Evolutionary conservation across 2,113 vertebrate genomes (phyloP), one percentile per base, ranked within the genome.

Genomic region (Girardinichthys multiradiatus): DNA sequence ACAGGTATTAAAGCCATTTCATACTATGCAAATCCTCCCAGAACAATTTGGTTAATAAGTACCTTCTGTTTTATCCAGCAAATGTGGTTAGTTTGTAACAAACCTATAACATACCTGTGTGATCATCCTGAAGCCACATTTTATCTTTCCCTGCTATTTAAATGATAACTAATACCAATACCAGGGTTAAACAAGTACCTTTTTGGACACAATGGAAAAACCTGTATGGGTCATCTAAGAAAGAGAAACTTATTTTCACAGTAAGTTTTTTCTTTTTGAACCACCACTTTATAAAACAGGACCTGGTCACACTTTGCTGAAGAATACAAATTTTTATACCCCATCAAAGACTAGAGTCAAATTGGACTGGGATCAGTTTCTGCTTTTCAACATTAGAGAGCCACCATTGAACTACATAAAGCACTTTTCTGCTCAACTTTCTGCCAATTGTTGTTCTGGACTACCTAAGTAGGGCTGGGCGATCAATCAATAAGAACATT

Each of bases 1-100:
- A 51, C 72, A 81, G 70, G 51, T 19, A 71, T 10, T 28, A 61
- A 11, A 28, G 9, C 19, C 45, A 58, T 21, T n/a, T 80, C 39
- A 63, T 14, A 33, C 21, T 27, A 60, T 51, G 8, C 13, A 35
- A 66, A 37, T 59, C 30, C 27, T 51, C 42, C 7, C 21, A 63
- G 48, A 51, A 42, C 17, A 48, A 9, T 54, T 39, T 67, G 27
- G 26, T 42, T 42, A 45, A 7, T 35, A 35, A 79, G 45, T 10
- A 59, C 24, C 59, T 57, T 51, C 51, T 57, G 21, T 28, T 64
- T 66, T 26, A 69, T 39, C 31, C 33, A 72, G 26, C 29, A 69
- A 67, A 4, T 67, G 8, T 57, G 65, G 30, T 57, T 7, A 31
- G 17, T 19, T 54, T 54, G 45, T 33, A 35, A 27, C 9, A 30